Conservation (phyloP, 2,888 invertebrate genomes). For the Oscheius sp. region DNA sequence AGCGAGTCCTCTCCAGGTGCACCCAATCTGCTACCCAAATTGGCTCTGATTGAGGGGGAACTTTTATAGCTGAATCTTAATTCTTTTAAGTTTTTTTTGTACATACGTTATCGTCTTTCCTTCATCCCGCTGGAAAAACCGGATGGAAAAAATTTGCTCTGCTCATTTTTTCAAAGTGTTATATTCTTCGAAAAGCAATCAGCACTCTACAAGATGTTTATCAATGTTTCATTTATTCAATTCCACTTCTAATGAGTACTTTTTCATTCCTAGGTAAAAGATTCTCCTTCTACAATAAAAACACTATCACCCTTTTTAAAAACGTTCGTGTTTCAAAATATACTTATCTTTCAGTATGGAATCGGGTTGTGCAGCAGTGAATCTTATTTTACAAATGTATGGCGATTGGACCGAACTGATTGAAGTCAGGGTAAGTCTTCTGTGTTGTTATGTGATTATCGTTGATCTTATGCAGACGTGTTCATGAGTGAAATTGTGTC, state of each 20-base stretch:
- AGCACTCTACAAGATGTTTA: too few relatives aligned
- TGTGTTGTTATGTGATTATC: constrained; percentile 13
- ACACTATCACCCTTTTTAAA: background rate
- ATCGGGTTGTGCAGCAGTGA: constrained; percentile 60
- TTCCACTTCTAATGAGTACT: background rate
- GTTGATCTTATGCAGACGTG: background rate
- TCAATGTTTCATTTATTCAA: too few relatives aligned
- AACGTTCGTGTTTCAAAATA: too few relatives aligned
- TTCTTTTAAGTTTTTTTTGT: background rate
- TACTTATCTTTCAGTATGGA: constrained; percentile 1
- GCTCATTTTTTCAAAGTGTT: background rate
- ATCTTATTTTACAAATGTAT: constrained; percentile 55
- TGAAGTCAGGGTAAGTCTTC: constrained; percentile 58
- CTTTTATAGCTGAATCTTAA: background rate
- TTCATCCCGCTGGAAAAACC: background rate
- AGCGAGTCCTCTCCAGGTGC: constrained; percentile 30
- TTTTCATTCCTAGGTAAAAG: background rate
- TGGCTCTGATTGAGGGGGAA: constrained; percentile 14
- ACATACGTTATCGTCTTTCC: background rate
- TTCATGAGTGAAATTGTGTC: background rate
- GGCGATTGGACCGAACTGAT: constrained; percentile 64
- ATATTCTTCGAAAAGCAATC: background rate
- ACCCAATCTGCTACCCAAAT: constrained; percentile 18
- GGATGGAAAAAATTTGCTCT: background rate
- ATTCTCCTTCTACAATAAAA: background rate